phyloP scores from a whole-genome alignment of 2,888 invertebrate species.

The Acanthosoma haemorrhoidale region DNA sequence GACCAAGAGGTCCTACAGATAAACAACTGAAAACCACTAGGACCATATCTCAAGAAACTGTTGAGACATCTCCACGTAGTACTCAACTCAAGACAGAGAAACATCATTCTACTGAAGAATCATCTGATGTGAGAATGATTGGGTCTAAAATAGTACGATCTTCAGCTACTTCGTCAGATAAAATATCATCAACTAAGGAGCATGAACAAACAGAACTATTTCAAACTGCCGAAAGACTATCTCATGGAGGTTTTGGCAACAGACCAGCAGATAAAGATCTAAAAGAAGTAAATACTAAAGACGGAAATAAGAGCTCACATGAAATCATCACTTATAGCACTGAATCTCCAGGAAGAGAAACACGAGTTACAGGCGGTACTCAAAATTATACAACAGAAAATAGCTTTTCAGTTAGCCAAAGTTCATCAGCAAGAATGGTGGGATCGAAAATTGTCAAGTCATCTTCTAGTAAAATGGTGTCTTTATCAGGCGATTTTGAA shows the following conservation, averaged over 20 bases:
- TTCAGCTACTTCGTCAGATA: neutral
- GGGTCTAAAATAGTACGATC: neutral
- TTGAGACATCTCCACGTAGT: neutral
- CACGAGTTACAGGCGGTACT: neutral
- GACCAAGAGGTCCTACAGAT: too few species aligned
- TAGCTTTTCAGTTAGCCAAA: neutral
- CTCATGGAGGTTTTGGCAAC: neutral
- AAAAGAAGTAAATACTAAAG: neutral
- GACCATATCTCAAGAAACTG: neutral
- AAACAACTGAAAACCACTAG: too few species aligned
- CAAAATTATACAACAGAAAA: neutral
- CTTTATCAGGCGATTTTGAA: neutral
- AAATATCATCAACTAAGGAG: neutral
- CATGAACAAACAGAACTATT: neutral
- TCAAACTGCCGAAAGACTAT: neutral
- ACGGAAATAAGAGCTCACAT: neutral
- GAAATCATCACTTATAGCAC: neutral
- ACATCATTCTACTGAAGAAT: neutral
- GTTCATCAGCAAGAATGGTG: constrained; percentile 33
- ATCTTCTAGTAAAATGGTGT: neutral
- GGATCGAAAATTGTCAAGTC: constrained; percentile 39
- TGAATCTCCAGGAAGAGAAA: neutral
- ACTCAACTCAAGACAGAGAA: too few species aligned
- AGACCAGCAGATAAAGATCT: neutral
- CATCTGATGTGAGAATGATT: constrained; percentile 2